phyloP scores from a whole-genome alignment of 2,113 vertebrate genomes.

The Nesogale talazaci region DNA sequence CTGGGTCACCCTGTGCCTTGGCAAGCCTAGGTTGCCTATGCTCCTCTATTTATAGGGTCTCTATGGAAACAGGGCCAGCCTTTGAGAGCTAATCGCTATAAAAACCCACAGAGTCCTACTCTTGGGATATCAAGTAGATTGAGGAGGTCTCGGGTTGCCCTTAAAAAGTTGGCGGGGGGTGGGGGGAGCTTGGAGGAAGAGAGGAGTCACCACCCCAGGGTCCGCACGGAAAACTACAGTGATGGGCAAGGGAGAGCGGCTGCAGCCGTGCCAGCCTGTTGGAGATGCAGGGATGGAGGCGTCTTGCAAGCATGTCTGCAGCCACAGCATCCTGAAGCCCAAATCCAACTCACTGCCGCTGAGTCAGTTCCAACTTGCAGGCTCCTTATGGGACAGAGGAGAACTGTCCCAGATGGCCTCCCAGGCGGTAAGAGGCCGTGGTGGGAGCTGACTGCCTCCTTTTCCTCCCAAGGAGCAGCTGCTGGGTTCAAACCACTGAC shows the following conservation, averaged over 20 bases:
- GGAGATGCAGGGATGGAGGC: conserved; percentile 21
- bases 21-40: conserved; percentile 80
- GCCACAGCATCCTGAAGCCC: neutral
- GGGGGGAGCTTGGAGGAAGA: neutral
- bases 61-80: conserved; percentile 88
- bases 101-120: conserved; percentile 79
- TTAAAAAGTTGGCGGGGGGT: conserved; percentile 41
- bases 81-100: conserved; percentile 76
- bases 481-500: neutral
- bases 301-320: conserved; percentile 13
- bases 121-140: conserved; percentile 38
- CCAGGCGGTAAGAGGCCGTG: neutral
- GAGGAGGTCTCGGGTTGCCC: conserved; percentile 60
- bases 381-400: neutral
- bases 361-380: neutral
- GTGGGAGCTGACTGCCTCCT: neutral
- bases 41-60: conserved; percentile 89
- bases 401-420: neutral
- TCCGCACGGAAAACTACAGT: neutral
- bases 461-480: neutral
- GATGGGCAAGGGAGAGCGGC: neutral
- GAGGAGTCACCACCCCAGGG: conserved; percentile 39
- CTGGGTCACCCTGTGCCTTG: conserved; percentile 73
- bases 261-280: neutral
- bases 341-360: neutral